These are phyloP conservation scores for Augiades crinisus DNA, from an alignment of 2,888 invertebrate genomes.

Conservation along the genomic window DNA sequence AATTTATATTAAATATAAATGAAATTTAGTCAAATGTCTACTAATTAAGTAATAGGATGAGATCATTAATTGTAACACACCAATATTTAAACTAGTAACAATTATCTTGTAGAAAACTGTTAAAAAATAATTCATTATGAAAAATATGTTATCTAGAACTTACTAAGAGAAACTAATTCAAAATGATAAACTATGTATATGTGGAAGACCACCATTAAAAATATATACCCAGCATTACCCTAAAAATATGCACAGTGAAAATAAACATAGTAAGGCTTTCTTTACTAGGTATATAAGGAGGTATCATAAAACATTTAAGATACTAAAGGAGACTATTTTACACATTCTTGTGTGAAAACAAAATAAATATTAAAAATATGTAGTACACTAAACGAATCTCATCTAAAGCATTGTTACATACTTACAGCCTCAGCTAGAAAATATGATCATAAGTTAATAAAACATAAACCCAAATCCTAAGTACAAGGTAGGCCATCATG, in stretches of 20 bases:
- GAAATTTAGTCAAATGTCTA: background rate
- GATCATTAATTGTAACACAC: slow-evolving; percentile 3
- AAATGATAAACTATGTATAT: background rate
- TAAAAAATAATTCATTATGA: background rate
- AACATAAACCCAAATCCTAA: slow-evolving; percentile 15
- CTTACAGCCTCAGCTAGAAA: slow-evolving; percentile 5
- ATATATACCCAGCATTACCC: slow-evolving; percentile 2
- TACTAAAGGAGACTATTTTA: background rate
- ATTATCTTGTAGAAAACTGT: background rate
- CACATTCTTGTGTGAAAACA: background rate
- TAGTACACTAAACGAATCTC: background rate
- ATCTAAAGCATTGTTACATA: background rate
- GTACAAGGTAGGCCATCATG: slow-evolving; percentile 18
- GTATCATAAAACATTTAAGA: background rate
- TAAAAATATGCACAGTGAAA: background rate
- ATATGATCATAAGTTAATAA: slow-evolving; percentile 12
- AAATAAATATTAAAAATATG: background rate
- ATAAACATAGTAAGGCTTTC: too few species aligned
- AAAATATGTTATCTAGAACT: slow-evolving; percentile 1
- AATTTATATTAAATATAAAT: background rate
- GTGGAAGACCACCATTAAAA: slow-evolving; percentile 3
- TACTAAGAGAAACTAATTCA: background rate
- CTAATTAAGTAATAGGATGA: slow-evolving; percentile 7
- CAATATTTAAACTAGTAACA: background rate
- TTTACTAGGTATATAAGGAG: too few species aligned